These are phyloP conservation scores for Manis javanica DNA, from an alignment of 2,797 vertebrate species.

Conservation along the genomic window DNA sequence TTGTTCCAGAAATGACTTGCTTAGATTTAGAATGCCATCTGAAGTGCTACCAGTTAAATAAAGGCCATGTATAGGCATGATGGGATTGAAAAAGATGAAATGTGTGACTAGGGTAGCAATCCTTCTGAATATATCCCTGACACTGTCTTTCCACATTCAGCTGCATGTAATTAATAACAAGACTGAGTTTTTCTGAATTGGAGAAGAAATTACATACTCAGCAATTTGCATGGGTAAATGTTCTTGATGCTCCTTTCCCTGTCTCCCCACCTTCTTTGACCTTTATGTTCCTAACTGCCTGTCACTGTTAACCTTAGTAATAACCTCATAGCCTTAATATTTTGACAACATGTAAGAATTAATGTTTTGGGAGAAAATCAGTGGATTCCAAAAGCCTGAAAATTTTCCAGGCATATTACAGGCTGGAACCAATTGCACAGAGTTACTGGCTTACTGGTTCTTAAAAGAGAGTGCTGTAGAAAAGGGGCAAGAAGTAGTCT, in stretches of 20 bases:
- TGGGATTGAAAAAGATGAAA: background rate
- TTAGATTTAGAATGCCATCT: background rate
- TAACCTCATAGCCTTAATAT: slow-evolving; percentile 29
- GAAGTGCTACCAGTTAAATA: background rate
- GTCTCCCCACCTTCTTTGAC: background rate
- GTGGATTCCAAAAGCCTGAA: slow-evolving; percentile 35
- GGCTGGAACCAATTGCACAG: background rate
- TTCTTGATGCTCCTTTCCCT: background rate
- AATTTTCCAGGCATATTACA: background rate
- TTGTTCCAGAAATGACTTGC: slow-evolving; percentile 38
- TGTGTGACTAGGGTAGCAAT: background rate
- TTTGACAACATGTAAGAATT: slow-evolving; percentile 33
- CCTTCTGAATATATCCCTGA: background rate
- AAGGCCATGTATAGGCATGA: background rate
- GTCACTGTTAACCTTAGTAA: slow-evolving; percentile 51
- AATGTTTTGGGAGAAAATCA: slow-evolving; percentile 35
- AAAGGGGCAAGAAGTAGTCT: background rate
- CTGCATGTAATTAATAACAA: background rate
- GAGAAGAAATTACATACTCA: slow-evolving; percentile 39
- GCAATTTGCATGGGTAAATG: background rate
- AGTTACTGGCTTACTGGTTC: background rate
- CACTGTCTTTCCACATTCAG: background rate
- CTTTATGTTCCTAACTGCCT: background rate
- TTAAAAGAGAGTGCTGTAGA: background rate
- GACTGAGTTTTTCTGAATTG: slow-evolving; percentile 7